These are phyloP conservation scores for Drosophila conformis DNA, from an alignment of 2,888 invertebrate species.

Conservation along the genomic window DNA sequence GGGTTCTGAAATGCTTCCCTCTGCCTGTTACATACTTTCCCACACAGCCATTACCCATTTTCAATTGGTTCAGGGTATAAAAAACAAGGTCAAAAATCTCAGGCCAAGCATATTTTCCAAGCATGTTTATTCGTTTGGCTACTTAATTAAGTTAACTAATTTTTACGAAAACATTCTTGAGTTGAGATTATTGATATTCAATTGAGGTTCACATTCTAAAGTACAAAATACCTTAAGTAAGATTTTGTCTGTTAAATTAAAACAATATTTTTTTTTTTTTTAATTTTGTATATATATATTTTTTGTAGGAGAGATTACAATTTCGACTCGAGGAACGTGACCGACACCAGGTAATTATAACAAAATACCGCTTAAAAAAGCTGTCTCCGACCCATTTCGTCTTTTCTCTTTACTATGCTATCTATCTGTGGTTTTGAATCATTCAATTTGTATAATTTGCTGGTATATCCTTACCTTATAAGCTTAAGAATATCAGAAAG, in stretches of 20 bases:
- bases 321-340: conserved; percentile 45
- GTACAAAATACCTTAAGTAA: not conserved
- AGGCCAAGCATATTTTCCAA: not conserved
- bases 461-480: not conserved
- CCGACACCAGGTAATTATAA: conserved; percentile 29
- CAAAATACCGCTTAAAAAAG: not conserved
- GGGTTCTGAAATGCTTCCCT: not conserved
- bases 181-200: not conserved
- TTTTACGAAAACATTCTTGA: not conserved
- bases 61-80: not conserved
- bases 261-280: not conserved
- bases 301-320: conserved; percentile 36
- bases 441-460: not conserved
- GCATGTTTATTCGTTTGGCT: not conserved
- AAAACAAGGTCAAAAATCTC: not conserved
- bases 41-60: not conserved
- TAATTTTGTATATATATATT: not conserved
- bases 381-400: not conserved
- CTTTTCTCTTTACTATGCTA: not conserved
- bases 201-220: not conserved
- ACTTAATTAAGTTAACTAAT: too few species aligned
- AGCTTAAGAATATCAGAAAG: not conserved
- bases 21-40: not conserved
- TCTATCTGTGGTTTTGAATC: not conserved
- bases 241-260: not conserved